Evolutionary conservation across 2,113 vertebrate genomes (phyloP).

Genomic region (Uropsilus gracilis): DNA sequence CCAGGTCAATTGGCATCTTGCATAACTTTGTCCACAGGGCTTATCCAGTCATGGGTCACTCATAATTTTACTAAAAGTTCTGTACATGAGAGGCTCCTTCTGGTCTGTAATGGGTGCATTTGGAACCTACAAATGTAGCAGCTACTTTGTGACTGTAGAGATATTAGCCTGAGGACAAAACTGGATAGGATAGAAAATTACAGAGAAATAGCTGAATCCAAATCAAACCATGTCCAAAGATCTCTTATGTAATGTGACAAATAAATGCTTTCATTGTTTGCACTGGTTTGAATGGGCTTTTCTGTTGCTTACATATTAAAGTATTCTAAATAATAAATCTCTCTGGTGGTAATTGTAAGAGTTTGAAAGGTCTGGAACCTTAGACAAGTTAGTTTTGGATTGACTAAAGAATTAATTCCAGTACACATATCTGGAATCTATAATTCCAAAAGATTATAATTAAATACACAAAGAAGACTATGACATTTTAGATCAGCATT

Average conservation of each 20-base stretch:
- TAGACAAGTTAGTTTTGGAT: not conserved
- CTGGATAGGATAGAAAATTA: not conserved
- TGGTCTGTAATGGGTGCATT: not conserved
- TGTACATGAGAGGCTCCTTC: not conserved
- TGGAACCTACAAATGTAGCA: not conserved
- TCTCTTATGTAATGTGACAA: not conserved
- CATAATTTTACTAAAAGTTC: not conserved
- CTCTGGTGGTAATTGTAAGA: slow-evolving; percentile 21
- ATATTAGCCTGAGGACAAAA: not conserved
- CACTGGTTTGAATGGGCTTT: slow-evolving; percentile 40
- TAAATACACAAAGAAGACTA: not conserved
- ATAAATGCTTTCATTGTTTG: slow-evolving; percentile 7
- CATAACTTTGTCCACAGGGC: not conserved
- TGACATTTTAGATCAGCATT: not conserved
- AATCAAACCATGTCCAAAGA: not conserved
- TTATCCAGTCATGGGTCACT: not conserved
- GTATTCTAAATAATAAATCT: not conserved
- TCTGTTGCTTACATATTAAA: slow-evolving; percentile 18
- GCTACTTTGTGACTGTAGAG: not conserved
- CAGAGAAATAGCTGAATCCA: not conserved
- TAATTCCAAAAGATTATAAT: not conserved
- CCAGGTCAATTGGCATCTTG: not conserved
- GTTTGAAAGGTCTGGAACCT: not conserved
- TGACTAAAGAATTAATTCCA: slow-evolving; percentile 10
- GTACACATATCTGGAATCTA: not conserved